These are phyloP conservation scores for pig (Sus scrofa) DNA, from an alignment of 2,113 vertebrate species.

Conservation along the genomic window DNA sequence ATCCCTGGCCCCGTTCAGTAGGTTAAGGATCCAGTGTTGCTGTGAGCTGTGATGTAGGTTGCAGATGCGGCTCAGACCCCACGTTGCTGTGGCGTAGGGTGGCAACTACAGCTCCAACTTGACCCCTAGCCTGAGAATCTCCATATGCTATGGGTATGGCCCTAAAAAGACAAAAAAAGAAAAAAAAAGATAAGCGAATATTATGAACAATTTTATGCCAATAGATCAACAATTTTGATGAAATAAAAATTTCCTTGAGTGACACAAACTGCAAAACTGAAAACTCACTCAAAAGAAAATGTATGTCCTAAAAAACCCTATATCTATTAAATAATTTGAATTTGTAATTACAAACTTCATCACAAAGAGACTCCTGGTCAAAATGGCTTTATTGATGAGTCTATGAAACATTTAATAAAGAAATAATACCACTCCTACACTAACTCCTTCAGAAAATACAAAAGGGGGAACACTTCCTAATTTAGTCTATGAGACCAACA, in stretches of 20 bases:
- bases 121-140: too few relatives aligned
- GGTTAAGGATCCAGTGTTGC: too few relatives aligned
- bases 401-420: neutral
- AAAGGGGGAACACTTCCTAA: neutral
- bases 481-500: neutral
- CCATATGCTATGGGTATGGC: too few relatives aligned
- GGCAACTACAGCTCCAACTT: too few relatives aligned
- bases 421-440: neutral
- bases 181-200: neutral
- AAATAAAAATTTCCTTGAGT: slow-evolving; percentile 13
- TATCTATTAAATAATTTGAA: slow-evolving; percentile 10
- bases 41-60: too few relatives aligned
- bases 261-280: neutral
- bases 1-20: too few relatives aligned
- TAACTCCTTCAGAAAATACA: neutral
- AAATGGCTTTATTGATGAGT: neutral
- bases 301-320: neutral
- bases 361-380: neutral
- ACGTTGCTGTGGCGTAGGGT: too few relatives aligned
- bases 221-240: neutral
- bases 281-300: neutral
- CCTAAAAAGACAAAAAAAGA: too few relatives aligned
- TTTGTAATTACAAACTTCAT: neutral
- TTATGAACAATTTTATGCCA: neutral
- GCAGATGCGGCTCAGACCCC: too few relatives aligned